These are phyloP conservation scores for Merops nubicus DNA, from an alignment of 2,113 vertebrate genomes.

Conservation along the genomic window DNA sequence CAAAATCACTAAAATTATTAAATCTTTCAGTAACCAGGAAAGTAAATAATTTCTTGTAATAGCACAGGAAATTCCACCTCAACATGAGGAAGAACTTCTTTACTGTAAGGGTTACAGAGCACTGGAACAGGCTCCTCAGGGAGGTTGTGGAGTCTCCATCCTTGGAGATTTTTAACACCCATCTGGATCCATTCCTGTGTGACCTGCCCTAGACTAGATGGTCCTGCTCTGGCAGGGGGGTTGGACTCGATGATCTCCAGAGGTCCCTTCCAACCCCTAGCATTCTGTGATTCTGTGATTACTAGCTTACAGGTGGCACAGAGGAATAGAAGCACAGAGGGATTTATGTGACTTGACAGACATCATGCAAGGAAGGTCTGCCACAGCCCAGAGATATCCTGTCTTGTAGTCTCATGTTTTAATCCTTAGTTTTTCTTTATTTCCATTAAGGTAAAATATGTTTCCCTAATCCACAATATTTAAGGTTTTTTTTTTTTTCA, in stretches of 20 bases:
- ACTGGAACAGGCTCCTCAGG: too few species aligned
- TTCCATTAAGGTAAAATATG: conserved; percentile 17
- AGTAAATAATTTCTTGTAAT: background rate
- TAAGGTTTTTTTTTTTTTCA: background rate
- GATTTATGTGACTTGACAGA: background rate
- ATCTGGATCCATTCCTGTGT: too few species aligned
- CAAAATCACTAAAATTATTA: background rate
- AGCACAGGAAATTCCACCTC: too few species aligned
- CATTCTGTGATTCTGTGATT: too few species aligned
- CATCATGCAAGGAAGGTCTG: background rate
- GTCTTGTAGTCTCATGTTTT: background rate
- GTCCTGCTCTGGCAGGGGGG: too few species aligned
- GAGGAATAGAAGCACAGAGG: background rate
- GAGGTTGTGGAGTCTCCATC: too few species aligned
- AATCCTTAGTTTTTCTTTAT: background rate
- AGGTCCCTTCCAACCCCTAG: too few species aligned
- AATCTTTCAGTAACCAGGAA: background rate
- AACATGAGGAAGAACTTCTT: too few species aligned
- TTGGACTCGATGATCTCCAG: too few species aligned
- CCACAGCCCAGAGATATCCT: background rate
- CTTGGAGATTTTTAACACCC: too few species aligned
- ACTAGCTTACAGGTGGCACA: background rate
- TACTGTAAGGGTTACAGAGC: too few species aligned
- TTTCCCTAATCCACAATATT: background rate
- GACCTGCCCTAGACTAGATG: too few species aligned